Base-by-base conservation (phyloP, 2,797 vertebrate species). In the Emydoidea blandingii region DNA sequence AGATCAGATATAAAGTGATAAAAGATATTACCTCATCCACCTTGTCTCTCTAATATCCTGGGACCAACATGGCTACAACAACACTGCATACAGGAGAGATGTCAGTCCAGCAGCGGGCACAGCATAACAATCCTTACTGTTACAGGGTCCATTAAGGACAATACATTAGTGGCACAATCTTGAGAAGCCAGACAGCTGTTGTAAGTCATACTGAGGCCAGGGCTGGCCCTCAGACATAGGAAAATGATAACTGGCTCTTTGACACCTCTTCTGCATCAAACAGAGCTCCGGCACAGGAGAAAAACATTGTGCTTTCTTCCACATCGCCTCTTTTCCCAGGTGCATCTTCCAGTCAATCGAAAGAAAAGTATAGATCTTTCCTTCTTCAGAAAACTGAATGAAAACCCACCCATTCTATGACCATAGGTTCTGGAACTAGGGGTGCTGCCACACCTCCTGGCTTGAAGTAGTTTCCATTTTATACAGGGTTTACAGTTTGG, bases 171-270 rank as follows among this genome's bases (percentile, higher is more conserved):
- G 47, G 37, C 37, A 72, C 16, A 74, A 74, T 76, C 62, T 37
- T 72, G 37, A 41, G 37, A 72, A 41, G 68, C n/a, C 68, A 41
- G 68, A 74, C 25, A 54, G 12, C 23, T 53, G 12, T 23, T 53
- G 4, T 4, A 76, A 41, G 23, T 31, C 10, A 4, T 37, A 59
- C 21, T 0, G 1, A 15, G 11, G 44, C 2, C n/a, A 59, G 10
- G 76, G 10, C 12, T 56, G 34, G 56, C 6, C n/a, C 2, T 2
- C 3, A n/a, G 34, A 41, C 21, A 18, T 50, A 79, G 50, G 65
- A 78, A 56, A 49, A 78, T 16, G 44, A 72, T 25, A 72, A 3
- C 12, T 41, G 1, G 11, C 8, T 72, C 18, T 85, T 68, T n/a
- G 21, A 25, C 8, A 41, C n/a, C 16, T 62, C 81, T 59, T 47